phyloP scores from a whole-genome alignment of 2,113 vertebrate genomes.

The Zosterops hypoxanthus region DNA sequence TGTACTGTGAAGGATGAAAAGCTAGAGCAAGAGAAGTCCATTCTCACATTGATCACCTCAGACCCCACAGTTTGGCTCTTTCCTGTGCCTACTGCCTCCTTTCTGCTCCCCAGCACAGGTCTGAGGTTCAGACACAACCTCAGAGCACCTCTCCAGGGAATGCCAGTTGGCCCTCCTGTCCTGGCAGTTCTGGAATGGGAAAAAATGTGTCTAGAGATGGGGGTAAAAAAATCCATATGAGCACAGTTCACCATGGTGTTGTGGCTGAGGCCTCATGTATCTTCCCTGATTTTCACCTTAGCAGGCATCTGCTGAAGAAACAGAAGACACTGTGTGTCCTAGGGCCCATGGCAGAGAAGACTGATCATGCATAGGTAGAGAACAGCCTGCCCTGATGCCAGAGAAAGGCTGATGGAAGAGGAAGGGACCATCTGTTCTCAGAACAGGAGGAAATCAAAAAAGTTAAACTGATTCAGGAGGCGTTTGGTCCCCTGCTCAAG shows the following conservation, averaged over 20 bases:
- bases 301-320: background rate
- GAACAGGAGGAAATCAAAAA: background rate
- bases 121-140: background rate
- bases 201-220: background rate
- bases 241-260: background rate
- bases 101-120: background rate
- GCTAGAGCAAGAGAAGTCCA: background rate
- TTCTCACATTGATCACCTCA: background rate
- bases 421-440: background rate
- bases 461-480: background rate
- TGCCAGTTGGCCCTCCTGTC: background rate
- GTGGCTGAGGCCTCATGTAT: background rate
- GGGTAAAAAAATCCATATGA: background rate
- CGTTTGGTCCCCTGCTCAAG: background rate
- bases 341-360: background rate
- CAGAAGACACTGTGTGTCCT: background rate
- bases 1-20: background rate
- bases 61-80: background rate
- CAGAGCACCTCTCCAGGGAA: background rate
- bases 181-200: background rate
- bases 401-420: background rate
- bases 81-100: background rate
- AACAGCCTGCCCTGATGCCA: background rate
- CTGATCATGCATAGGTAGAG: background rate
- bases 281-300: background rate